Conservation (phyloP, 1,140 invertebrate genomes). For the Trissolcus basalis region DNA sequence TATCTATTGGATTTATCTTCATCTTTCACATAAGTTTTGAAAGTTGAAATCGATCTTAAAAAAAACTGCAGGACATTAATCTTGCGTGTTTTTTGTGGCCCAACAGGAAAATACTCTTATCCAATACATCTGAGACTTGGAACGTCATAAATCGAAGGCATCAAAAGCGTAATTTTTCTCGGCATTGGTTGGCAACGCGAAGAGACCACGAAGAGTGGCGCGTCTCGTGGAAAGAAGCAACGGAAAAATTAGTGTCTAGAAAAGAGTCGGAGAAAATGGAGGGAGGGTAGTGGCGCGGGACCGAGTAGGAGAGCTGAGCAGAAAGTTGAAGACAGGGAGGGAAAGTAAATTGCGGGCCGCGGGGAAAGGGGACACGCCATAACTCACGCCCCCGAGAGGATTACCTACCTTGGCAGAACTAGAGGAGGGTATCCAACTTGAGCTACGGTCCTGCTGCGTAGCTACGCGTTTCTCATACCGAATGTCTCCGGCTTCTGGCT, state of each 20-base stretch:
- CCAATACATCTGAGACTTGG: constrained; percentile 15
- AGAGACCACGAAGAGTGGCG: background rate
- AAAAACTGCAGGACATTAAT: constrained; percentile 32
- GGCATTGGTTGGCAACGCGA: constrained; percentile 3
- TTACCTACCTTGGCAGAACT: constrained; percentile 75
- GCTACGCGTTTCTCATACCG: constrained; percentile 77
- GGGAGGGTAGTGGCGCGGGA: constrained; percentile 3
- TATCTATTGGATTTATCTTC: constrained; percentile 13
- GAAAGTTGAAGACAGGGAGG: constrained; percentile 55
- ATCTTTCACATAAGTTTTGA: constrained; percentile 8
- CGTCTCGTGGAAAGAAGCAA: constrained; percentile 5
- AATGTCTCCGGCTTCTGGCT: constrained; percentile 70
- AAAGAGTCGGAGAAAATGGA: constrained; percentile 40
- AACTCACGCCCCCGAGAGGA: constrained; percentile 78
- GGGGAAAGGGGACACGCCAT: constrained; percentile 65
- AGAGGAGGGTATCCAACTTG: constrained; percentile 71
- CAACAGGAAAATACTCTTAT: constrained; percentile 48
- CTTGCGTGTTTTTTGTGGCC: constrained; percentile 13
- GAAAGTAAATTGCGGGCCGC: constrained; percentile 49
- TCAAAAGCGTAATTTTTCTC: constrained; percentile 45
- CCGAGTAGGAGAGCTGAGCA: constrained; percentile 14
- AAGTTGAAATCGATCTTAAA: constrained; percentile 20
- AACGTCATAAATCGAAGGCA: constrained; percentile 32
- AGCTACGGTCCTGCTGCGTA: constrained; percentile 76
- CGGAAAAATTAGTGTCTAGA: constrained; percentile 37